These are phyloP conservation scores for Tauraco hartlaubi DNA, from an alignment of 2,797 vertebrate genomes.

Conservation along the genomic window DNA sequence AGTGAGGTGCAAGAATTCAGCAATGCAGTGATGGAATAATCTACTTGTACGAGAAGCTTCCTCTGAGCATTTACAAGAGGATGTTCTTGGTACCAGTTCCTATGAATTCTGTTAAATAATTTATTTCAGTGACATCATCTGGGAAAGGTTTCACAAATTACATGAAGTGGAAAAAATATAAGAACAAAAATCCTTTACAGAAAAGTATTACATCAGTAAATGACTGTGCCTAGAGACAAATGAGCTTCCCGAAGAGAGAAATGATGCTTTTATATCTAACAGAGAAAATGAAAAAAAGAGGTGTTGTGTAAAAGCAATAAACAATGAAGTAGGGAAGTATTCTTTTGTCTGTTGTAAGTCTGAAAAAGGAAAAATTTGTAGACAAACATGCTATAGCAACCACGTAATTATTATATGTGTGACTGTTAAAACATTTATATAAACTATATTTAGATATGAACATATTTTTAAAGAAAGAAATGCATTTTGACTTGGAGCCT, in stretches of 20 bases:
- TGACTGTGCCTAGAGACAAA: not conserved
- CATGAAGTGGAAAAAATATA: not conserved
- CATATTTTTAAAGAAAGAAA: conserved; percentile 7
- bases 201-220: not conserved
- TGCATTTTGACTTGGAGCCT: conserved; percentile 2
- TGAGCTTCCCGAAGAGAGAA: not conserved
- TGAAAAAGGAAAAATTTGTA: not conserved
- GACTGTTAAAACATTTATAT: not conserved
- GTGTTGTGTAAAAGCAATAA: not conserved
- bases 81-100: not conserved
- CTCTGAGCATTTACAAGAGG: not conserved
- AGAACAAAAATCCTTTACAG: not conserved
- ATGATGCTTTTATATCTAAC: not conserved
- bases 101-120: not conserved
- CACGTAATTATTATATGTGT: not conserved
- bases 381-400: not conserved
- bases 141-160: not conserved
- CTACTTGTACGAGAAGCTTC: not conserved
- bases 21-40: conserved; percentile 44
- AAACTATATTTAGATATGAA: not conserved
- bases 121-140: not conserved
- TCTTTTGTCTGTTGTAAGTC: not conserved
- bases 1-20: conserved; percentile 54
- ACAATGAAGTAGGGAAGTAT: not conserved
- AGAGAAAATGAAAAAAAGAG: not conserved